Percentiles rank a stretch among this genome's conserved stretches.
phyloP scores from a whole-genome alignment of 1,140 invertebrate species.

The Steinernema khuongi region DNA sequence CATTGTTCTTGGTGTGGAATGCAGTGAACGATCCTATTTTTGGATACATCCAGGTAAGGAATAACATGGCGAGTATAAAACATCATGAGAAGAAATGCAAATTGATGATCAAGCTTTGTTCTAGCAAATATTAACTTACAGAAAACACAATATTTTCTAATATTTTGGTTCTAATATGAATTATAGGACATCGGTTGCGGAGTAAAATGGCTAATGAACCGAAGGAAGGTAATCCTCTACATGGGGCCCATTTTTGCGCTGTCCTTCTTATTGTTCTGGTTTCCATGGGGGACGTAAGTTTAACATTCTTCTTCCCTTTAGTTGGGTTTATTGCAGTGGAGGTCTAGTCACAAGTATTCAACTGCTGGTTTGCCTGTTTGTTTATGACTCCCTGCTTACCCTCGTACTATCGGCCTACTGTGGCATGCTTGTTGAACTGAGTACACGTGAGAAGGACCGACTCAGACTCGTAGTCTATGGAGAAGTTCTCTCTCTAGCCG shows the following conservation, averaged over 20 bases:
- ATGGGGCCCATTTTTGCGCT: constrained; percentile 58
- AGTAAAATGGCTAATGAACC: constrained; percentile 51
- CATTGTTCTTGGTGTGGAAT: constrained; percentile 60
- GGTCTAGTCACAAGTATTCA: constrained; percentile 49
- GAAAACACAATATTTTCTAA: background rate
- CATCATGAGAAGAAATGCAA: background rate
- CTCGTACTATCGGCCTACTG: constrained; percentile 59
- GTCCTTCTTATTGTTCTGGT: constrained; percentile 60
- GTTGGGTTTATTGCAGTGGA: constrained; percentile 1
- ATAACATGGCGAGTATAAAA: no score
- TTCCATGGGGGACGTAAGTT: constrained; percentile 57
- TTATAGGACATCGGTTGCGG: constrained; percentile 40
- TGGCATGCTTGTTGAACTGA: constrained; percentile 59
- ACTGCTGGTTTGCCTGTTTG: constrained; percentile 56
- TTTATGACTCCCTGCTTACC: constrained; percentile 60
- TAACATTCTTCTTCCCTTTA: background rate
- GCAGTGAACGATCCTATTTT: constrained; percentile 60
- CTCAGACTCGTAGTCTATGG: constrained; percentile 49
- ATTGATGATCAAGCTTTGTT: constrained; percentile 7
- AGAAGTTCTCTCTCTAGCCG: constrained; percentile 53
- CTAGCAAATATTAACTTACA: no score
- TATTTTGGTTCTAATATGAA: background rate
- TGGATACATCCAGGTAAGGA: constrained; percentile 59
- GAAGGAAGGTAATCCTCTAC: constrained; percentile 59
- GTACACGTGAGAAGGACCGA: constrained; percentile 47